A percentile compares a stretch with the other conserved stretches of the same genome.
These are phyloP conservation scores for Osedax fenrisi DNA, from an alignment of 2,888 invertebrate genomes.

Conservation along the genomic window DNA sequence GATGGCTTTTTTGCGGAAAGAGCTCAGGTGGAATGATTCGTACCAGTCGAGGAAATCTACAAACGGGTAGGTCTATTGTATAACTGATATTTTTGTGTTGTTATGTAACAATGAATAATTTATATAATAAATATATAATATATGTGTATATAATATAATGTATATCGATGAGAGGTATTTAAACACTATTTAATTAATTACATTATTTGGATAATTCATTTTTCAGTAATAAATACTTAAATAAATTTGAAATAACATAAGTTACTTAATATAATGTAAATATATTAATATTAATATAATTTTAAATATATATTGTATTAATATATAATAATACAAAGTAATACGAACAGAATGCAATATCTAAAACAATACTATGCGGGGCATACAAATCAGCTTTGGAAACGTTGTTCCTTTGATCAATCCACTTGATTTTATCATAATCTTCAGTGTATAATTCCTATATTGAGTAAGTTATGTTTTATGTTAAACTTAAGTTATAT, in stretches of 20 bases:
- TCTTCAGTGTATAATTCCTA: conserved; percentile 40
- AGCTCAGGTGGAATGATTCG: conserved; percentile 37
- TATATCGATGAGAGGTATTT: too few relatives aligned
- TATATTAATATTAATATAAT: neutral
- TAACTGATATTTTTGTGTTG: neutral
- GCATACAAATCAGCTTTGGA: conserved; percentile 41
- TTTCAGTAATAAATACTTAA: too few relatives aligned
- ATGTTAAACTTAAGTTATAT: too few relatives aligned
- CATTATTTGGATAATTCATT: too few relatives aligned
- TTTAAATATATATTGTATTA: neutral
- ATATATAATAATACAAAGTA: too few relatives aligned
- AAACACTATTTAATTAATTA: too few relatives aligned
- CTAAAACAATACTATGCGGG: conserved; percentile 41
- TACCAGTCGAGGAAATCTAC: conserved; percentile 40
- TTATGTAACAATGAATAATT: neutral
- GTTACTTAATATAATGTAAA: too few relatives aligned
- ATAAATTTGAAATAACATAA: too few relatives aligned
- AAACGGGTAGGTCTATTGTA: too few relatives aligned
- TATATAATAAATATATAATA: neutral
- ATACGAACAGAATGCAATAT: conserved; percentile 35
- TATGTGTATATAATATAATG: neutral
- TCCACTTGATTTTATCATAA: conserved; percentile 40
- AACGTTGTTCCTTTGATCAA: conserved; percentile 40
- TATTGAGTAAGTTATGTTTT: too few relatives aligned
- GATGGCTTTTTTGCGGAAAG: conserved; percentile 38